phyloP scores from a whole-genome alignment of 1,140 invertebrate species.

The Druon quercuslanigerum region DNA sequence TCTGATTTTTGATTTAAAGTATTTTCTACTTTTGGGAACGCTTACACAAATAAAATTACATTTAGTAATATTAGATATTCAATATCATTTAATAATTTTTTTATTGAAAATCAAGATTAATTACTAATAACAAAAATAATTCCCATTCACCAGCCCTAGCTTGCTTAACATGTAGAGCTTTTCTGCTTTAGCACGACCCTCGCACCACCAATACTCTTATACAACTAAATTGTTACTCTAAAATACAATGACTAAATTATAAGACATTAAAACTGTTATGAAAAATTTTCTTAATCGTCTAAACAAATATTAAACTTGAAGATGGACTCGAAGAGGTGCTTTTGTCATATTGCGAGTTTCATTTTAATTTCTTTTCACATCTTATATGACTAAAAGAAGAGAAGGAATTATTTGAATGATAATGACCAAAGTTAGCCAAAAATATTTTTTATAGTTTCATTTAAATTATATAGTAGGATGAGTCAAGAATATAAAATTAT shows the following conservation, averaged over 20 bases:
- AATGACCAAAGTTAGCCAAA: too few relatives aligned
- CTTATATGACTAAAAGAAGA: too few relatives aligned
- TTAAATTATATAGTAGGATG: too few relatives aligned
- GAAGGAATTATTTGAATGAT: too few relatives aligned
- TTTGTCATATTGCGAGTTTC: neutral
- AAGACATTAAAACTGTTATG: neutral
- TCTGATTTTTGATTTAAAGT: too few relatives aligned
- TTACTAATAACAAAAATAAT: neutral
- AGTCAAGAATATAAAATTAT: too few relatives aligned
- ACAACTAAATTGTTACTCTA: neutral
- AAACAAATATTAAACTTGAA: neutral
- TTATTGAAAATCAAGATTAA: neutral
- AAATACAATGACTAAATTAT: conserved; percentile 9
- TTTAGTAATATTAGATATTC: neutral
- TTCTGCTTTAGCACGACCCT: conserved; percentile 7
- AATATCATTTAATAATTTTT: neutral
- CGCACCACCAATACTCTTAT: neutral
- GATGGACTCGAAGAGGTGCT: conserved; percentile 25
- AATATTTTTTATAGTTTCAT: too few relatives aligned
- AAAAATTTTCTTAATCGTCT: neutral
- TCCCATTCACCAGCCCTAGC: neutral
- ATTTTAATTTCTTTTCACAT: neutral
- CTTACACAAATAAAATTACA: too few relatives aligned
- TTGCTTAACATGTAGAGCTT: neutral
- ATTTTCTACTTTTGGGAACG: too few relatives aligned